Conservation (phyloP, 2,113 vertebrate genomes). For the Oxyura jamaicensis region DNA sequence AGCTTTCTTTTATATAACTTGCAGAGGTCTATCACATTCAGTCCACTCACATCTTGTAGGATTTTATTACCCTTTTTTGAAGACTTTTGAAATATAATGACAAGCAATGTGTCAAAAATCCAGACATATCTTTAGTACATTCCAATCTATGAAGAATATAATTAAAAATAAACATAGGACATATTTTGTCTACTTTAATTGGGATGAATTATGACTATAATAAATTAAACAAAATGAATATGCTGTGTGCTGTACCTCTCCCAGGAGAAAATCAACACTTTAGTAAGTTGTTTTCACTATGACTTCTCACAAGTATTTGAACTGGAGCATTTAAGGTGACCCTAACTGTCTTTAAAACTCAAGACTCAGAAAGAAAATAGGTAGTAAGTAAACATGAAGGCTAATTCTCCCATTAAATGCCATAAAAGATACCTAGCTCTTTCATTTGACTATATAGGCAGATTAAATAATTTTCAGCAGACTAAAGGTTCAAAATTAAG, state of each 20-base stretch:
- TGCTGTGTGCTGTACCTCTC: not conserved
- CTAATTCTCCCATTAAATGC: not conserved
- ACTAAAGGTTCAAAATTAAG: not conserved
- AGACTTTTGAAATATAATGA: not conserved
- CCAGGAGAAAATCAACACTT: not conserved
- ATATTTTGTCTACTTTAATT: not conserved
- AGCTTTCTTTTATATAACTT: not conserved
- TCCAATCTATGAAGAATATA: not conserved
- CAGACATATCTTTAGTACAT: not conserved
- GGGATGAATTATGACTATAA: not conserved
- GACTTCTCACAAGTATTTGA: not conserved
- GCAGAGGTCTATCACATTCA: not conserved
- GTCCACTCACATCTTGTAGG: not conserved
- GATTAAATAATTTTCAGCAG: not conserved
- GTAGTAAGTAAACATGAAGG: not conserved
- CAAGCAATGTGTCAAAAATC: not conserved
- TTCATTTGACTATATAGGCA: not conserved
- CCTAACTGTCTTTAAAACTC: not conserved
- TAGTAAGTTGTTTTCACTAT: not conserved
- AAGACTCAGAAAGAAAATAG: not conserved
- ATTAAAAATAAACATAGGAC: not conserved
- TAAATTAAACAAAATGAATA: not conserved
- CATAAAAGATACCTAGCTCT: not conserved
- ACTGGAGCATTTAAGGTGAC: not conserved
- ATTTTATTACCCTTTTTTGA: not conserved